phyloP scores from a whole-genome alignment of 2,113 vertebrate genomes.

The Brienomyrus longianalis region DNA sequence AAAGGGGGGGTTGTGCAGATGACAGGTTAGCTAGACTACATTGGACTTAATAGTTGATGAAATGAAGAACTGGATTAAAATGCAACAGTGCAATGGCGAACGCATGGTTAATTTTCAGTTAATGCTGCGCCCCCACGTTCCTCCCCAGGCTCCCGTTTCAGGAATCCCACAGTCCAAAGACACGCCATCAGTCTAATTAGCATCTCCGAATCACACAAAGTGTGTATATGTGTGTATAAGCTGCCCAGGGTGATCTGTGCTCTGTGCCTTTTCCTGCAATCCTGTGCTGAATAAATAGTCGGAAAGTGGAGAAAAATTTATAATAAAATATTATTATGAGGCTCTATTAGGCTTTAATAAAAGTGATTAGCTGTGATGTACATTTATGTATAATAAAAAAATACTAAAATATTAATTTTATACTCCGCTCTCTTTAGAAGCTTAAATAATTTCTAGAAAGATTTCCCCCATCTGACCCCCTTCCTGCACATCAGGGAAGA shows the following conservation, averaged over 20 bases:
- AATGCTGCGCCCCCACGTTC: background rate
- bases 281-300: background rate
- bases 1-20: background rate
- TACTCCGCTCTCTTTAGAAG: background rate
- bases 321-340: background rate
- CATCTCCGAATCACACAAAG: background rate
- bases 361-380: background rate
- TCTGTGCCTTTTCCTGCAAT: background rate
- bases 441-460: background rate
- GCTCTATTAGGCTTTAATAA: background rate
- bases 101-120: background rate
- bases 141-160: background rate
- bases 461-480: too few species aligned
- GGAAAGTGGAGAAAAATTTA: background rate
- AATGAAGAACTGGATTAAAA: background rate
- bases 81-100: background rate
- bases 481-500: background rate
- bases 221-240: background rate
- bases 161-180: background rate
- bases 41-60: background rate
- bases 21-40: background rate
- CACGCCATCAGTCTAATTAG: background rate
- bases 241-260: background rate
- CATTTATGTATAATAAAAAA: background rate
- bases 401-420: background rate